Conservation (phyloP, 2,888 invertebrate species). For the Melanostoma scalare region DNA sequence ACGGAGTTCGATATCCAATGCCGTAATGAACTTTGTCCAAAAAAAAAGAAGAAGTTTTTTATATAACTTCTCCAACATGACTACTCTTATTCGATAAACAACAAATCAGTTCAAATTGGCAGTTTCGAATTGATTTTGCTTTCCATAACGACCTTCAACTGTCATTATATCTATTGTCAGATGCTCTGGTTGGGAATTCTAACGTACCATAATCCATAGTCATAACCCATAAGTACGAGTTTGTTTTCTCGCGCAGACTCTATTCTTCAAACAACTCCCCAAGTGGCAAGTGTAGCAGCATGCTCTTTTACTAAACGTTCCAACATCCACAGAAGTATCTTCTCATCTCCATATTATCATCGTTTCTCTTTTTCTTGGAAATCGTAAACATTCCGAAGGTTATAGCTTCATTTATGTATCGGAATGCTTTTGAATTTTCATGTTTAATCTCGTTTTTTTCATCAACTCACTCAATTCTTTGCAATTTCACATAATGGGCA, state of each 20-base stretch:
- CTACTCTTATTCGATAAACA: too few species aligned
- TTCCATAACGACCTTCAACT: slow-evolving; percentile 20
- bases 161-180: slow-evolving; percentile 25
- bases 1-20: too few species aligned
- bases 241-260: slow-evolving; percentile 56
- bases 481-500: slow-evolving; percentile 23
- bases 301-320: background rate
- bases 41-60: too few species aligned
- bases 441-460: slow-evolving; percentile 30
- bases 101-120: too few species aligned
- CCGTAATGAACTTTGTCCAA: too few species aligned
- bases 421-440: slow-evolving; percentile 52
- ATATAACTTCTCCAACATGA: too few species aligned
- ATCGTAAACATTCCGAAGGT: slow-evolving; percentile 72
- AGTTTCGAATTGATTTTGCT: background rate
- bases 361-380: slow-evolving; percentile 60
- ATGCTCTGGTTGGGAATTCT: slow-evolving; percentile 13
- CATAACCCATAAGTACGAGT: background rate
- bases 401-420: slow-evolving; percentile 59
- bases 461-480: background rate
- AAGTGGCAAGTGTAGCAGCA: slow-evolving; percentile 13
- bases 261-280: slow-evolving; percentile 7
- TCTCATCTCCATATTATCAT: slow-evolving; percentile 17
- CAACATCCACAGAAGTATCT: slow-evolving; percentile 39
- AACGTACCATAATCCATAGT: too few species aligned